phyloP scores from a whole-genome alignment of 2,113 vertebrate genomes.

The Prochilodus magdalenae region DNA sequence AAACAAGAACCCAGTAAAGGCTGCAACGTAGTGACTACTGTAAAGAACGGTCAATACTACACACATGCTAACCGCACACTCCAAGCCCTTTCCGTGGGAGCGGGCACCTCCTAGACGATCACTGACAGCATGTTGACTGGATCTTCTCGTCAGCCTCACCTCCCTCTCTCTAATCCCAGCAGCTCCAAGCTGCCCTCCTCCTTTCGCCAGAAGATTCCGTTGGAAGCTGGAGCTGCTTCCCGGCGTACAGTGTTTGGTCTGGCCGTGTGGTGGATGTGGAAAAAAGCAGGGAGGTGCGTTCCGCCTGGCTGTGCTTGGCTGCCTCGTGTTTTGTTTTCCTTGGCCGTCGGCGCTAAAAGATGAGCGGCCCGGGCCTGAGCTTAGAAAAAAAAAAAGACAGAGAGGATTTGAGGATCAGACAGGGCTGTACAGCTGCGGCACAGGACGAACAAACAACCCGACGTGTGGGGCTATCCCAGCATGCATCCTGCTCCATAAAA shows the following conservation, averaged over 20 bases:
- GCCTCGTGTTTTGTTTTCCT: slow-evolving; percentile 78
- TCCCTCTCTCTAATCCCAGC: slow-evolving; percentile 11
- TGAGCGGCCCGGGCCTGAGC: slow-evolving; percentile 65
- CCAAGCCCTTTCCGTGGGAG: slow-evolving; percentile 54
- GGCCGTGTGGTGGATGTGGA: slow-evolving; percentile 77
- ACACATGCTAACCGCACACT: background rate
- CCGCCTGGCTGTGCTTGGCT: slow-evolving; percentile 71
- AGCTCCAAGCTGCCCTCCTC: background rate
- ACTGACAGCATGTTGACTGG: slow-evolving; percentile 70
- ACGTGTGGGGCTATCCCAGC: slow-evolving; percentile 59
- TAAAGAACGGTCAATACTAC: too few species aligned
- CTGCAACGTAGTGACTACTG: too few species aligned
- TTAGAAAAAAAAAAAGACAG: slow-evolving; percentile 31
- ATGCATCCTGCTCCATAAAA: background rate
- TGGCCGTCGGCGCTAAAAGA: slow-evolving; percentile 81
- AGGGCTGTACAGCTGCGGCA: slow-evolving; percentile 38
- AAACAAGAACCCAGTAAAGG: too few species aligned
- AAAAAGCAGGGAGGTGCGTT: slow-evolving; percentile 80
- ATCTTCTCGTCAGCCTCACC: slow-evolving; percentile 70
- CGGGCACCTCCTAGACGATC: slow-evolving; percentile 63
- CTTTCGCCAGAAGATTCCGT: slow-evolving; percentile 18
- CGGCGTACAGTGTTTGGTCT: slow-evolving; percentile 77
- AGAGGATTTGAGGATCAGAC: slow-evolving; percentile 67
- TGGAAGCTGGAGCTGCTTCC: slow-evolving; percentile 58
- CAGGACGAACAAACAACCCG: slow-evolving; percentile 59